A percentile compares a stretch with the other conserved stretches of the same genome.
phyloP scores from a whole-genome alignment of 1,140 invertebrate genomes.

The Bicyclus anynana region DNA sequence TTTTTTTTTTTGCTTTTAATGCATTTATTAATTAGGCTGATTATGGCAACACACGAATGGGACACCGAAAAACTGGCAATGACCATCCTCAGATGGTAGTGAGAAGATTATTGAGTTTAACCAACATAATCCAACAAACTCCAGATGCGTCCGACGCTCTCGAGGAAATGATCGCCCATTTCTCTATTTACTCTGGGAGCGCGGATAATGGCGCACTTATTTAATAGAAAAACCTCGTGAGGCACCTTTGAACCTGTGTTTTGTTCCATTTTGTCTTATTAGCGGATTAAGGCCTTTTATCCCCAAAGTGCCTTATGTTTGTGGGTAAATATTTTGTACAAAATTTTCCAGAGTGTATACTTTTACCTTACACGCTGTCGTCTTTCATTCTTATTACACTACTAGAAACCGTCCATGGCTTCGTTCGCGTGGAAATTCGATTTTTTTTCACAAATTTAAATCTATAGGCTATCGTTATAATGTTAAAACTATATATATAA shows the following conservation, averaged over 20 bases:
- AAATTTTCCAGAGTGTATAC: not conserved
- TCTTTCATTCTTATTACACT: not conserved
- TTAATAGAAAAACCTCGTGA: constrained; percentile 34
- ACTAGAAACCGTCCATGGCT: no score
- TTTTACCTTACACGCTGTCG: not conserved
- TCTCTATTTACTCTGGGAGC: constrained; percentile 51
- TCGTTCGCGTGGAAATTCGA: no score
- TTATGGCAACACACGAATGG: constrained; percentile 2
- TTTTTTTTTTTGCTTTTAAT: no score
- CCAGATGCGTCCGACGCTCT: constrained; percentile 52
- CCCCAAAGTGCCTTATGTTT: constrained; percentile 7
- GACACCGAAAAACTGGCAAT: constrained; percentile 43
- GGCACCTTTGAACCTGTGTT: constrained; percentile 30
- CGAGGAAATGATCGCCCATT: constrained; percentile 53
- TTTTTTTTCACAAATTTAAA: no score
- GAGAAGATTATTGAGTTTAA: constrained; percentile 62
- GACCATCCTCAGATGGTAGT: constrained; percentile 48
- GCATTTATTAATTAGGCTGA: no score
- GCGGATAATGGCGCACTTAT: constrained; percentile 51
- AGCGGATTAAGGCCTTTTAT: constrained; percentile 19
- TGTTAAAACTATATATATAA: no score
- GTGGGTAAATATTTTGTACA: constrained; percentile 4
- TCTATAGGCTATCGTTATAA: no score
- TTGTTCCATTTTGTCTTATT: constrained; percentile 18
- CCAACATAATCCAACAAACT: constrained; percentile 56